phyloP scores from a whole-genome alignment of 92 coral and sea anemone genomes.

The Heteractis magnifica region DNA sequence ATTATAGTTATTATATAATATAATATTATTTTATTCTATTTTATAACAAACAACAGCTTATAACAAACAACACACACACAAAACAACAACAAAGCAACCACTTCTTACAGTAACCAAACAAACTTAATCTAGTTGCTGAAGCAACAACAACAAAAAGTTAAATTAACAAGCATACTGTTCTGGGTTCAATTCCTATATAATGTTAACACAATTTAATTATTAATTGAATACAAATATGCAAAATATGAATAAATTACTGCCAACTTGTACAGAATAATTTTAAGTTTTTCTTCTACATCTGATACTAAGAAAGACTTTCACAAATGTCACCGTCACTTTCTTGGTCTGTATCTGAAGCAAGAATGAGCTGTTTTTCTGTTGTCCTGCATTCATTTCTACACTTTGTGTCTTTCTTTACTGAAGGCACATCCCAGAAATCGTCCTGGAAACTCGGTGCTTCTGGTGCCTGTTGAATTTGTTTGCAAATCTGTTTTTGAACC shows the following conservation, averaged over 20 bases:
- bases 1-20: not conserved
- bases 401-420: not conserved
- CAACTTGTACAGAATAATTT: too few relatives aligned
- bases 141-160: too few relatives aligned
- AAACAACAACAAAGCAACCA: too few relatives aligned
- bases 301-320: not conserved
- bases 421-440: constrained; percentile 22
- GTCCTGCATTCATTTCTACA: not conserved
- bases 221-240: too few relatives aligned
- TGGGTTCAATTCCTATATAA: too few relatives aligned
- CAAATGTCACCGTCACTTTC: constrained; percentile 20
- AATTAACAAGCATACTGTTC: too few relatives aligned
- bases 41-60: not conserved
- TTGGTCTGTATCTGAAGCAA: constrained; percentile 34
- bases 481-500: constrained; percentile 33
- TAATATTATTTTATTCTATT: not conserved
- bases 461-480: constrained; percentile 26
- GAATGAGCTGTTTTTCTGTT: not conserved
- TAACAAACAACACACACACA: not conserved
- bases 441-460: constrained; percentile 5
- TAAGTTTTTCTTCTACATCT: too few relatives aligned
- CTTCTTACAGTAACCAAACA: too few relatives aligned
- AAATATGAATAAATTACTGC: too few relatives aligned
- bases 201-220: too few relatives aligned
- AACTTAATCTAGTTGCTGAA: too few relatives aligned